Evolutionary conservation across 1,140 invertebrate species (phyloP), one percentile per base, ranked within the genome.

Genomic region (Andrena cerasifolii): DNA sequence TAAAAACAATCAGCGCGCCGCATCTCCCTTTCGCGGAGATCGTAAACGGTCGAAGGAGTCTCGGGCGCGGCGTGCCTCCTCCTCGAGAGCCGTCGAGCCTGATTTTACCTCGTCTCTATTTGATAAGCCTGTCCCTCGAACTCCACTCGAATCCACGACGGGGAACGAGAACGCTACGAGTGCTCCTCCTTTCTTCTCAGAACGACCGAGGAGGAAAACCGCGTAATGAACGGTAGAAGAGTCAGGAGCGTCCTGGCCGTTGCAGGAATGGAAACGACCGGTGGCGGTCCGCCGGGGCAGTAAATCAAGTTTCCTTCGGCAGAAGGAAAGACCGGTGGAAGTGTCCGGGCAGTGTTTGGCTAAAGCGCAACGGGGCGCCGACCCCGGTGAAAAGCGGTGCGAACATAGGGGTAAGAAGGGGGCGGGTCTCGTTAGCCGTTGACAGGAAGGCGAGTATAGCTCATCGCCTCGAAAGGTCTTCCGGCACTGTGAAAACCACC

Each of bases 371-470:
- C 78, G 67, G 83, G 83, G 68, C 12, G 73, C 53, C 82, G 26
- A 54, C 24, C 72, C 12, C 72, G 82, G 59, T 85, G 83, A 80
- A 84, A 85, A 84, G 78, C 78, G 82, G 65, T 28, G 66, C 72
- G 82, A 80, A 74, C 83, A 66, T 36, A 24, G 66, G 53, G 61
- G 74, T 31, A 49, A 36, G 59, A 65, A 61, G 63, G 61, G 77
- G 84, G 80, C 82, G 88, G 83, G 83, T 79, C 82, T 89, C 83
- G 89, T 90, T 88, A 89, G 84, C 65, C 81, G 89, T 73, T 89
- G 89, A 90, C 89, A 88, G 87, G 81, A 85, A 86, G 78, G 80
- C 86, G 74, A 80, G 82, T 72, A 79, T 82, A 71, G 72, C 79
- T 85, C 85, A 85, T 85, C 82, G 75, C 58, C 31, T 78, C 54